A percentile compares a stretch with the other conserved stretches of the same genome.
Evolutionary conservation across 2,797 vertebrate genomes (phyloP).

Genomic region (Euphonia xanthogaster): DNA sequence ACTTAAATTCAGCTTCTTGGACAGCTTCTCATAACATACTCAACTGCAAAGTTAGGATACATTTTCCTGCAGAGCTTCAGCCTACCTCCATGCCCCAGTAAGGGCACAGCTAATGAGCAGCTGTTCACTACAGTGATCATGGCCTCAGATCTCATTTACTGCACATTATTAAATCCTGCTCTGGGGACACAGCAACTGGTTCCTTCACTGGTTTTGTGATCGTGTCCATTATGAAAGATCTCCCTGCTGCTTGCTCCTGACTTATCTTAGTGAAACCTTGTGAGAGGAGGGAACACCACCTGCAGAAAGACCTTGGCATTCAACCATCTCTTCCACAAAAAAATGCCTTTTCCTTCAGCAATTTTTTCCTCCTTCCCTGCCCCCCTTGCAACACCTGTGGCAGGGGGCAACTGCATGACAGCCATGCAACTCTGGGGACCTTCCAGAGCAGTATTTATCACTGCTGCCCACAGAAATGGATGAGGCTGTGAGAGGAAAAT

Average conservation of each 20-base stretch:
- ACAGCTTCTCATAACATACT: background rate
- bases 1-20: background rate
- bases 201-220: background rate
- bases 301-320: background rate
- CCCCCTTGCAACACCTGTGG: accelerated
- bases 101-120: background rate
- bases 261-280: background rate
- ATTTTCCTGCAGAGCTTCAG: background rate
- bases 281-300: background rate
- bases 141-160: background rate
- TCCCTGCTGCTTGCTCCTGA: background rate
- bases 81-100: background rate
- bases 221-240: background rate
- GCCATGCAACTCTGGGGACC: background rate
- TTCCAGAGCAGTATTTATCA: background rate
- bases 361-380: background rate
- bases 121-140: background rate
- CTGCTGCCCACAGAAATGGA: background rate
- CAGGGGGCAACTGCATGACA: background rate
- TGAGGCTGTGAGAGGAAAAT: background rate
- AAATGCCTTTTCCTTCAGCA: background rate
- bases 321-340: background rate
- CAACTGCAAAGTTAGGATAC: background rate
- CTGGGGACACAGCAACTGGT: background rate
- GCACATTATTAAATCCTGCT: background rate